A percentile compares a stretch with the other conserved stretches of the same genome.
Conservation (phyloP, 2,888 invertebrate genomes). For the Ethmia dodecea region DNA sequence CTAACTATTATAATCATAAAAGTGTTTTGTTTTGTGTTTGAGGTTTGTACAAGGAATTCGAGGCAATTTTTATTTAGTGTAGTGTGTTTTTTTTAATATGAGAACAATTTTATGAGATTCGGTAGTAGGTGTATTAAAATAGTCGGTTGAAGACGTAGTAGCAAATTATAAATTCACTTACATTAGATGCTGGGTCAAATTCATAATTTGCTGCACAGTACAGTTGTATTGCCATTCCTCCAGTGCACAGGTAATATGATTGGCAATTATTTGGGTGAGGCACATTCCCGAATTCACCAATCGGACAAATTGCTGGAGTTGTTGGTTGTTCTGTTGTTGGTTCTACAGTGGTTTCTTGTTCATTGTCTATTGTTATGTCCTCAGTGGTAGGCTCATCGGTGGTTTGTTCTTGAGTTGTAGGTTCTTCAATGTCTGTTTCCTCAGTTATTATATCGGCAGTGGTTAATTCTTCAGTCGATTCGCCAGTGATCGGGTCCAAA, state of each 20-base stretch:
- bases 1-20: too few relatives aligned
- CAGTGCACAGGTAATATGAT: conserved; percentile 29
- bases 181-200: conserved; percentile 24
- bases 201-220: conserved; percentile 26
- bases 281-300: conserved; percentile 25
- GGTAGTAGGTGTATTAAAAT: too few relatives aligned
- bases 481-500: not conserved
- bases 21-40: too few relatives aligned
- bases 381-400: not conserved
- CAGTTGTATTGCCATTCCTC: conserved; percentile 20
- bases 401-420: not conserved
- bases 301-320: conserved; percentile 18
- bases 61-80: too few relatives aligned
- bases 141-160: too few relatives aligned
- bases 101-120: too few relatives aligned
- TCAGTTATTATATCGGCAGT: not conserved
- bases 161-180: too few relatives aligned
- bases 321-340: conserved; percentile 2
- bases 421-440: not conserved
- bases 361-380: not conserved
- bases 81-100: too few relatives aligned
- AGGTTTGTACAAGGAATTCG: too few relatives aligned
- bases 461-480: not conserved
- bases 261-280: conserved; percentile 29
- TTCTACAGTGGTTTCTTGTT: conserved; percentile 2